Evolutionary conservation across 2,113 vertebrate species (phyloP).

Genomic region (Hiodon tergisus): DNA sequence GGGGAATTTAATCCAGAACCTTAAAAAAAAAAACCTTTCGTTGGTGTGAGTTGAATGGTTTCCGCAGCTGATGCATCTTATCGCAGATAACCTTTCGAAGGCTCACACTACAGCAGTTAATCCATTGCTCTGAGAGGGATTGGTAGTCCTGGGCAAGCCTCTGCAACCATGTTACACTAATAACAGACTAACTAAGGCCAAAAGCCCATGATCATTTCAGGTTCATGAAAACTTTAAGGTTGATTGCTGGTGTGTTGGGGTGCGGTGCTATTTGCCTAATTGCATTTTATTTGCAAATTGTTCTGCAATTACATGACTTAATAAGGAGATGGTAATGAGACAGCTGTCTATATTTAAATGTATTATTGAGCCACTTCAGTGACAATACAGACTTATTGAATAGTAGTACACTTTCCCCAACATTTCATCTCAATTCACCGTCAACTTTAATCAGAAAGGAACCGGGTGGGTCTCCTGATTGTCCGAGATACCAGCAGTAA

Average conservation of each 20-base stretch:
- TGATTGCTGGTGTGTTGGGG: no score
- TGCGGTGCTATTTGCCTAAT: no score
- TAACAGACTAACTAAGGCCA: not conserved
- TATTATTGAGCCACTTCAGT: not conserved
- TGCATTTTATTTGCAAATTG: no score
- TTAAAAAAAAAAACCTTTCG: not conserved
- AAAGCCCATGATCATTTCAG: not conserved
- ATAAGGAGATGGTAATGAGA: no score
- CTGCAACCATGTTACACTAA: not conserved
- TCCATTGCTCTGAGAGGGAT: not conserved
- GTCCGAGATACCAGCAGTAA: not conserved
- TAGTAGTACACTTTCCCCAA: not conserved
- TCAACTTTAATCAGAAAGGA: constrained; percentile 19
- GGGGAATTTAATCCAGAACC: no score
- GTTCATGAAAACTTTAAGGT: not conserved
- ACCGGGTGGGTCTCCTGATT: not conserved
- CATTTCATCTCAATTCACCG: not conserved
- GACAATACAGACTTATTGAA: not conserved
- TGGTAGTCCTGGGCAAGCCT: not conserved
- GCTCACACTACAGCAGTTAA: not conserved
- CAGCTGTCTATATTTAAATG: no score
- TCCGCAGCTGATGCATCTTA: no score
- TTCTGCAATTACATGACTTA: no score
- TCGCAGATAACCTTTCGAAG: not conserved
- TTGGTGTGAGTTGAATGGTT: not conserved